Conservation (phyloP, 2,888 invertebrate genomes). For the Agrochola macilenta region DNA sequence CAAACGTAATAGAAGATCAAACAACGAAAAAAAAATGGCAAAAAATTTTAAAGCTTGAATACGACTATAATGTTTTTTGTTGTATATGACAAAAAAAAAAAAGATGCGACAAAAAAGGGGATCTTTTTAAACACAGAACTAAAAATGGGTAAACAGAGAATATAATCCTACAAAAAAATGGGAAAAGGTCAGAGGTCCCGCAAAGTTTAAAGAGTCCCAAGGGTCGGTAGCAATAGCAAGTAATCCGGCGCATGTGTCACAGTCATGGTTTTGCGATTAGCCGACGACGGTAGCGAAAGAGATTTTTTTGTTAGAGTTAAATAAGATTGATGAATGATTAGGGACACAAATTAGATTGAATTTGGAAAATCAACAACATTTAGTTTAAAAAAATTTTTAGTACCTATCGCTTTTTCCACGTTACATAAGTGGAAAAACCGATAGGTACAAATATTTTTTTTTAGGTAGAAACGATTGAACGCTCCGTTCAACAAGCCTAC, state of each 20-base stretch:
- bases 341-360: conserved; percentile 20
- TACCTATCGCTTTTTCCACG: background rate
- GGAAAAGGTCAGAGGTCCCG: conserved; percentile 58
- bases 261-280: conserved; percentile 64
- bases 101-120: conserved; percentile 27
- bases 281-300: conserved; percentile 71
- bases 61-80: conserved; percentile 14
- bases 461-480: background rate
- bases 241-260: conserved; percentile 72
- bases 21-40: background rate
- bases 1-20: background rate
- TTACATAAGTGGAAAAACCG: too few relatives aligned
- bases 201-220: conserved; percentile 61
- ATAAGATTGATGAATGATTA: conserved; percentile 70
- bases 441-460: too few relatives aligned
- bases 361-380: background rate
- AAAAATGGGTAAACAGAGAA: conserved; percentile 43
- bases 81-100: conserved; percentile 9
- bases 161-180: conserved; percentile 20
- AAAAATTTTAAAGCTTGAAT: conserved; percentile 27
- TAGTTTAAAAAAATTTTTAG: background rate
- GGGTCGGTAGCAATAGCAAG: conserved; percentile 60
- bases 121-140: conserved; percentile 13
- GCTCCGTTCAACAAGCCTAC: background rate
- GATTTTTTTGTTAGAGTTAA: conserved; percentile 73